Evolutionary conservation across 2,113 vertebrate species (phyloP).

Genomic region (Carlito syrichta): DNA sequence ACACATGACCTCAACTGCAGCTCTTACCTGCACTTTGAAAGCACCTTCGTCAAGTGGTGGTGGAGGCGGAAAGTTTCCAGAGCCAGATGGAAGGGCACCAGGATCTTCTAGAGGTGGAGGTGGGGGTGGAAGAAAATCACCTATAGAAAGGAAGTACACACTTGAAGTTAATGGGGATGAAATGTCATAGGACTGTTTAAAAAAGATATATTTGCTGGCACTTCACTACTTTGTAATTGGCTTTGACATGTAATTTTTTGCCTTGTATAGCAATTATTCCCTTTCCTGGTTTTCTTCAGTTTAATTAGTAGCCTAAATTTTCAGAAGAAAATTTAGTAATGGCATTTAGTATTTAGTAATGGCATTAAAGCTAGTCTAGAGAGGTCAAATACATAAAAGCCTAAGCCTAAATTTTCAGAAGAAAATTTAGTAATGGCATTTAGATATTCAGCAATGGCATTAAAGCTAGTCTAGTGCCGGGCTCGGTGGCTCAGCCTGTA

Average conservation of each 20-base stretch:
- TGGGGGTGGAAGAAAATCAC: constrained; percentile 70
- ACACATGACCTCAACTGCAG: not conserved
- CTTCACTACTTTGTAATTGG: not conserved
- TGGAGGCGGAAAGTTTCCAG: constrained; percentile 72
- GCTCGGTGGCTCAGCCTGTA: too few relatives aligned
- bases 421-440: not conserved
- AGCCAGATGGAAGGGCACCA: constrained; percentile 15
- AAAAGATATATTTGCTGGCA: not conserved
- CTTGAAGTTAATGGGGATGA: not conserved
- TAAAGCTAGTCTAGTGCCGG: not conserved
- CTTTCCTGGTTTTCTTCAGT: not conserved
- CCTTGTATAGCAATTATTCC: not conserved
- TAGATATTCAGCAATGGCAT: not conserved
- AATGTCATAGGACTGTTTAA: not conserved
- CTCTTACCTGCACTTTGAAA: constrained; percentile 72
- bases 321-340: not conserved
- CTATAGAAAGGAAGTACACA: constrained; percentile 35
- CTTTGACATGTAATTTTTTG: not conserved
- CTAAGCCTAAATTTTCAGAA: not conserved
- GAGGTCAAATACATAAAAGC: not conserved
- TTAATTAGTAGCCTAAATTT: constrained; percentile 28
- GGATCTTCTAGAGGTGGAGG: constrained; percentile 69
- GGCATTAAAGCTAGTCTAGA: not conserved
- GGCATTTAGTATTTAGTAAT: not conserved
- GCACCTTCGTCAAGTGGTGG: constrained; percentile 63